Evolutionary conservation across 2,888 invertebrate genomes (phyloP), one percentile per base, ranked within the genome.

Genomic region (Axea sp.): DNA sequence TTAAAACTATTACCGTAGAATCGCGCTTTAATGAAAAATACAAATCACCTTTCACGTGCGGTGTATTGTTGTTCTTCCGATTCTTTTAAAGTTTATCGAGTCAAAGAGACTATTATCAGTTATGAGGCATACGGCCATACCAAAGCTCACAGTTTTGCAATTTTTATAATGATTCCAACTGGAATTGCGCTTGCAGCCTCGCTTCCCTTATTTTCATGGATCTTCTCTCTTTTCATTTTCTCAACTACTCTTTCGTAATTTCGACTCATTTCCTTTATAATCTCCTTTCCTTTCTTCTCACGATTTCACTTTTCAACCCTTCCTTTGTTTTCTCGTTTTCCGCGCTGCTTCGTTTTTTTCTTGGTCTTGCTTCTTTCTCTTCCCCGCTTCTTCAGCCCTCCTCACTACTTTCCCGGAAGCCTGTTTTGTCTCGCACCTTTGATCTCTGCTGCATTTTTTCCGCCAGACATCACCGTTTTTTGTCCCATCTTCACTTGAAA

Each of bases 261-360:
- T 65, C 43, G 39, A 69, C 43, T 69, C 60, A 59, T 69, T 69
- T 53, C 60, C 69, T 53, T 67, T 57, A 72, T 72, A 64, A 67
- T 67, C 49, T 49, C 51, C 49, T 69, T 47, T 45, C 35, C 45
- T 55, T 72, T 45, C 39, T 71, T 35, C 22, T 65, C 43, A 35
- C 45, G 30, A 30, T 62, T 59, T 65, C 60, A 35, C 47, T 69
- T 68, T 55, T 49, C 43, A 60, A 39, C 41, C 39, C 49, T 26
- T 47, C 39, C 19, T 37, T 31, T 55, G 41, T 60, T 35, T 43
- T 45, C 24, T 22, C 43, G 33, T 47, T 57, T 64, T 60, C 53
- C 33, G 51, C 39, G 26, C 41, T 28, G 37, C 47, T 60, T 60
- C 35, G 22, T 24, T 31, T 6, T 31, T 41, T 43, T 22, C 22